These are phyloP conservation scores for Tryphoninae sp. DNA, from an alignment of 2,888 invertebrate species.

Conservation along the genomic window DNA sequence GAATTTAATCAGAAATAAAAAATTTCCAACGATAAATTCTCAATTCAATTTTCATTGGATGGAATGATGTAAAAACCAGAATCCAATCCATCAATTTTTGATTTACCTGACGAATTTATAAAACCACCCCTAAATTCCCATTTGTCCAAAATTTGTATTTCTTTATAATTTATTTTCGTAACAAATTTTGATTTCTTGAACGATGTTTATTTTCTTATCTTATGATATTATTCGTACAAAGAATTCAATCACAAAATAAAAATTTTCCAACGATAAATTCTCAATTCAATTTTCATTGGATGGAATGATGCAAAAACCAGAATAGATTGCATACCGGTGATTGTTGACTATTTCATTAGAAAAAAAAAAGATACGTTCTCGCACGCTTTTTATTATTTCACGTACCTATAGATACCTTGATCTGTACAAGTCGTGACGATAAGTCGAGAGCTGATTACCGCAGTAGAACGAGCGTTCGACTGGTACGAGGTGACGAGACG, in stretches of 20 bases:
- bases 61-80: neutral
- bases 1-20: too few relatives aligned
- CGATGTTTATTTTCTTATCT: too few relatives aligned
- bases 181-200: too few relatives aligned
- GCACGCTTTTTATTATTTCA: neutral
- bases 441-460: constrained; percentile 11
- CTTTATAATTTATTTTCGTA: too few relatives aligned
- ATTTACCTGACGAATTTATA: too few relatives aligned
- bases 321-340: neutral
- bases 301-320: neutral
- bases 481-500: neutral
- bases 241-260: too few relatives aligned
- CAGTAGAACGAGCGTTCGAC: constrained; percentile 35
- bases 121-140: too few relatives aligned
- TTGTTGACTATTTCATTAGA: neutral
- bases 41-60: neutral
- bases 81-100: neutral
- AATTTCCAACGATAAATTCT: neutral
- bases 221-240: too few relatives aligned
- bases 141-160: too few relatives aligned
- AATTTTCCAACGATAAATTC: neutral
- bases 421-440: constrained; percentile 13
- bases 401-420: neutral
- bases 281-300: neutral
- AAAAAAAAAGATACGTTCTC: neutral